These are phyloP conservation scores for Panonychus citri DNA, from an alignment of 1,140 invertebrate genomes.

Conservation along the genomic window DNA sequence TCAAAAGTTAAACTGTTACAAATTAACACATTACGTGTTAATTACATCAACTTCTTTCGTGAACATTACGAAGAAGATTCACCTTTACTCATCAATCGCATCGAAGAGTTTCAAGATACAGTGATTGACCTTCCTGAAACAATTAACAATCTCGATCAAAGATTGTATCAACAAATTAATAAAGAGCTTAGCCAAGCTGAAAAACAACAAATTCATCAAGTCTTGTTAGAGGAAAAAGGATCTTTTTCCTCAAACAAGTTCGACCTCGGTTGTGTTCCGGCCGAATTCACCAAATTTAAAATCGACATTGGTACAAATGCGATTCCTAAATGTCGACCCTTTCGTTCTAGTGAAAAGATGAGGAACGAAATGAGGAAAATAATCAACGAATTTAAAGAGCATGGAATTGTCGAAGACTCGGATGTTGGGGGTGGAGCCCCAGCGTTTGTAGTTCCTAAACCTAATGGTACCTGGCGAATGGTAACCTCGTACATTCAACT, in stretches of 20 bases:
- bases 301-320: neutral
- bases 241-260: neutral
- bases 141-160: too few species aligned
- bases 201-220: neutral
- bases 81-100: too few species aligned
- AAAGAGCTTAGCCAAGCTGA: neutral
- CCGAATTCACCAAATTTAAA: neutral
- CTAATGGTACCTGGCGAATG: neutral
- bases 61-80: too few species aligned
- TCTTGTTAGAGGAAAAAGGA: neutral
- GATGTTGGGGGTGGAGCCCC: neutral
- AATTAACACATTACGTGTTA: too few species aligned
- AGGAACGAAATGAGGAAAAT: neutral
- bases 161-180: neutral
- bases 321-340: neutral
- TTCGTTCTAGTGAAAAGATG: neutral
- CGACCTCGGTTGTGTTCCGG: neutral
- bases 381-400: neutral
- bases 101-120: too few species aligned
- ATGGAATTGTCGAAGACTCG: neutral
- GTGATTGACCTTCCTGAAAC: too few species aligned
- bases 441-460: neutral
- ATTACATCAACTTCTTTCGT: too few species aligned
- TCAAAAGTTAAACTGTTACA: too few species aligned
- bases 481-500: neutral